Percentiles rank a stretch among this genome's conserved stretches.
phyloP scores from a whole-genome alignment of 2,888 invertebrate species.

The Metopia argyrocephala region DNA sequence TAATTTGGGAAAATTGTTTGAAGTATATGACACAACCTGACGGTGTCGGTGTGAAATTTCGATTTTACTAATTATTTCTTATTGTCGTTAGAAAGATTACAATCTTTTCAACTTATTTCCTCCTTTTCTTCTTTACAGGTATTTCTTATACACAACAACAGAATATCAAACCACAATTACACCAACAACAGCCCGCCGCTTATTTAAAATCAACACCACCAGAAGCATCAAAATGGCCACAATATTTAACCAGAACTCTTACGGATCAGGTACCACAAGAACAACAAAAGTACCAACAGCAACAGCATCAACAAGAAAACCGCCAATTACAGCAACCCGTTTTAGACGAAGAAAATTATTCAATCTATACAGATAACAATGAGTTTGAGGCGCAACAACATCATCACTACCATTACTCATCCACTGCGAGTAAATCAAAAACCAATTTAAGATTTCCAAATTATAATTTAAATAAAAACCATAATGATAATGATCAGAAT shows the following conservation, averaged over 20 bases:
- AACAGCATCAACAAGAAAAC: constrained; percentile 24
- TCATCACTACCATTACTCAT: constrained; percentile 17
- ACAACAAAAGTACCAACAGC: constrained; percentile 16
- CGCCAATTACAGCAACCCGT: constrained; percentile 30
- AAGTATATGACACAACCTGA: too few relatives aligned
- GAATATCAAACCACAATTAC: constrained; percentile 73
- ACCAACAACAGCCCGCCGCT: constrained; percentile 67
- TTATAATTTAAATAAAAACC: constrained; percentile 15
- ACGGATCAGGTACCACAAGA: constrained; percentile 23
- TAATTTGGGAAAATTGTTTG: too few relatives aligned
- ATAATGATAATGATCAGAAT: background rate
- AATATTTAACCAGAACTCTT: constrained; percentile 29
- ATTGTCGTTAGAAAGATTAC: background rate
- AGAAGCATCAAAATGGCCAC: constrained; percentile 68
- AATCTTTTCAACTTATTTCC: constrained; percentile 4
- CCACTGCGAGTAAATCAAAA: constrained; percentile 6
- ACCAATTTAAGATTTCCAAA: constrained; percentile 15
- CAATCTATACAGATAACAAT: constrained; percentile 69
- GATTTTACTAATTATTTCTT: too few relatives aligned
- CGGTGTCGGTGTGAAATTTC: too few relatives aligned
- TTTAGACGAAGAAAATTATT: constrained; percentile 44
- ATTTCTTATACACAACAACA: constrained; percentile 75
- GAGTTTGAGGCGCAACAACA: constrained; percentile 29
- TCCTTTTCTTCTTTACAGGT: constrained; percentile 68
- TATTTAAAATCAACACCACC: constrained; percentile 12